phyloP scores from a whole-genome alignment of 2,113 vertebrate species.

The Anhinga rufa region DNA sequence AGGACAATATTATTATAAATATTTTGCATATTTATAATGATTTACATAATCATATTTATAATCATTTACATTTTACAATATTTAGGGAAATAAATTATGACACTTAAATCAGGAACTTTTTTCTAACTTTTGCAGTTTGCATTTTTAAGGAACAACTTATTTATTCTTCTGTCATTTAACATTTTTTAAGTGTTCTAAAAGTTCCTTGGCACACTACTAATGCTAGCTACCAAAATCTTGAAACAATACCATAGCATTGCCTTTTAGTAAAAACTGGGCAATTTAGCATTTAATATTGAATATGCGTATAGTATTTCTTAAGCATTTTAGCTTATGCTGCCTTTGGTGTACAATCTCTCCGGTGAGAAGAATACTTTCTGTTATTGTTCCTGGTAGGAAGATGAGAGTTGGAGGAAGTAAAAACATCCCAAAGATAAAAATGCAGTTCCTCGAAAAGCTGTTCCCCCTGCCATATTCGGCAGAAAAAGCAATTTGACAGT shows the following conservation, averaged over 20 bases:
- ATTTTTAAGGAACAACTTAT: not conserved
- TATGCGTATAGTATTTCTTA: not conserved
- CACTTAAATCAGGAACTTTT: not conserved
- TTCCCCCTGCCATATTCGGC: constrained; percentile 54
- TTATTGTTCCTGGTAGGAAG: not conserved
- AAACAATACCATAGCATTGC: not conserved
- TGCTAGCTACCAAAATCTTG: not conserved
- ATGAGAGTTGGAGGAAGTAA: constrained; percentile 15
- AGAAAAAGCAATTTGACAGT: constrained; percentile 61
- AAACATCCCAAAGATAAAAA: constrained; percentile 37
- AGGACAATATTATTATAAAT: not conserved
- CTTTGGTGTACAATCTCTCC: not conserved
- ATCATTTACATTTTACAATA: too few relatives aligned
- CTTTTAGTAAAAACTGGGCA: not conserved
- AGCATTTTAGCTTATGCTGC: not conserved
- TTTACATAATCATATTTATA: too few relatives aligned
- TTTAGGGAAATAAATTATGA: not conserved
- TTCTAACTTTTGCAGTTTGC: not conserved
- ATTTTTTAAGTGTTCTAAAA: not conserved
- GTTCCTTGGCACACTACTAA: not conserved
- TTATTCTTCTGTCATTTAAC: not conserved
- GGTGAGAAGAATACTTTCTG: not conserved
- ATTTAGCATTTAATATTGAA: not conserved
- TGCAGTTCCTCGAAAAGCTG: not conserved
- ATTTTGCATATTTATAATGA: not conserved